Percentiles rank a stretch among this genome's conserved stretches.
Conservation (phyloP, 2,888 invertebrate genomes). For the Drosophila anomalipes region DNA sequence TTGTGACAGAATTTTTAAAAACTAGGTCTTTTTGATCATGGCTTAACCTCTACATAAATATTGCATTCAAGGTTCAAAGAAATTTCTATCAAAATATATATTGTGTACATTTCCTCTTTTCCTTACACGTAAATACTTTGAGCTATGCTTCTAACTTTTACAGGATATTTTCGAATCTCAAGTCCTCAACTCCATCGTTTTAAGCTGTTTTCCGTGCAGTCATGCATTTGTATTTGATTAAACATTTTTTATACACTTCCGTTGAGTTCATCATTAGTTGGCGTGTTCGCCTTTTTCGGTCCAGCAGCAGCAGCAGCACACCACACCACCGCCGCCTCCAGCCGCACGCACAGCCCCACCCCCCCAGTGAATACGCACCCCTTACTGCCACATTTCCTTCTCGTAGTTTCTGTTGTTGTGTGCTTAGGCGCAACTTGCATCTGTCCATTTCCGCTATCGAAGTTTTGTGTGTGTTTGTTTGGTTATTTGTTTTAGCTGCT, state of each 20-base stretch:
- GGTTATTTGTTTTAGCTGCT: constrained; percentile 65
- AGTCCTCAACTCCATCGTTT: constrained; percentile 7
- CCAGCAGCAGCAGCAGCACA: constrained; percentile 62
- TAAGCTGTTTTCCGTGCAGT: constrained; percentile 66
- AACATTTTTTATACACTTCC: constrained; percentile 81
- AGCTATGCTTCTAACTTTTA: neutral
- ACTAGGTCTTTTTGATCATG: neutral
- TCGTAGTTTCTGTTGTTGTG: constrained; percentile 44
- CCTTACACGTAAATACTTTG: neutral
- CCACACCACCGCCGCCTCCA: constrained; percentile 37
- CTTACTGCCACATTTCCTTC: constrained; percentile 42
- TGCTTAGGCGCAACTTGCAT: constrained; percentile 77
- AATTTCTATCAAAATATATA: neutral
- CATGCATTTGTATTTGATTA: constrained; percentile 81
- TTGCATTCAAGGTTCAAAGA: neutral
- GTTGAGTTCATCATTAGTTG: constrained; percentile 76
- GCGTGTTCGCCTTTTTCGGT: constrained; percentile 61
- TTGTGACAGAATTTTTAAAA: neutral
- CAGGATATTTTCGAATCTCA: constrained; percentile 22
- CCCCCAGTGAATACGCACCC: constrained; percentile 44
- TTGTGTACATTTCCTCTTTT: neutral
- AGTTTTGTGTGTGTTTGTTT: constrained; percentile 37
- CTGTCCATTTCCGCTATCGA: constrained; percentile 78
- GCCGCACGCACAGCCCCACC: constrained; percentile 12
- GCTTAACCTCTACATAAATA: neutral